These are phyloP conservation scores for Hemiprocne comata DNA, from an alignment of 2,113 vertebrate species.

Conservation along the genomic window DNA sequence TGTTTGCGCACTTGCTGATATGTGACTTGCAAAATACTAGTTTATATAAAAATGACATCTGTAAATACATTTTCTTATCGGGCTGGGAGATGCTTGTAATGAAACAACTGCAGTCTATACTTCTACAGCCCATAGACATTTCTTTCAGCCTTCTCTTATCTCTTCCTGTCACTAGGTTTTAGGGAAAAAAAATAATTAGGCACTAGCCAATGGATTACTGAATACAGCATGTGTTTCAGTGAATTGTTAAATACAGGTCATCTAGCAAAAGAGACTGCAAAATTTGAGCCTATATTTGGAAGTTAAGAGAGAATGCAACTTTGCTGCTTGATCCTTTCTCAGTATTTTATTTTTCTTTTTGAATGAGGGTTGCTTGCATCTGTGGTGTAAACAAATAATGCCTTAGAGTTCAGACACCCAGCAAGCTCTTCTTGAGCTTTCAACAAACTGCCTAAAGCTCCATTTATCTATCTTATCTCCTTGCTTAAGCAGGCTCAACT, in stretches of 20 bases:
- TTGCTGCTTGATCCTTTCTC: neutral
- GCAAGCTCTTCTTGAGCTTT: neutral
- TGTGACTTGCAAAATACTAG: neutral
- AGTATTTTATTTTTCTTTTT: neutral
- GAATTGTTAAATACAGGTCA: neutral
- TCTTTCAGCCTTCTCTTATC: neutral
- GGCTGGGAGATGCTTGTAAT: neutral
- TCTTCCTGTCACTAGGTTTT: neutral
- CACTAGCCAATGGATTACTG: neutral
- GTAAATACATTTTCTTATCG: neutral
- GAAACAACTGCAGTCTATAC: too few species aligned
- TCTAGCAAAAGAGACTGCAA: neutral
- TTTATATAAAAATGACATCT: neutral
- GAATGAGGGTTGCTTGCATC: neutral
- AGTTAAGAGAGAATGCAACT: neutral
- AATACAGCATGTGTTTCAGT: neutral
- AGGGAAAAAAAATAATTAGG: neutral
- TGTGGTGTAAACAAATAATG: neutral
- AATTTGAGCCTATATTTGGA: neutral
- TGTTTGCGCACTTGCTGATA: neutral
- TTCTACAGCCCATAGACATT: neutral
- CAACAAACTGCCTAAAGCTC: neutral
- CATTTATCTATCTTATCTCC: neutral
- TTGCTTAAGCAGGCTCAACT: neutral
- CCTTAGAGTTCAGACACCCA: neutral